These are phyloP conservation scores for Spodoptera picta DNA, from an alignment of 2,888 invertebrate species.

Conservation along the genomic window DNA sequence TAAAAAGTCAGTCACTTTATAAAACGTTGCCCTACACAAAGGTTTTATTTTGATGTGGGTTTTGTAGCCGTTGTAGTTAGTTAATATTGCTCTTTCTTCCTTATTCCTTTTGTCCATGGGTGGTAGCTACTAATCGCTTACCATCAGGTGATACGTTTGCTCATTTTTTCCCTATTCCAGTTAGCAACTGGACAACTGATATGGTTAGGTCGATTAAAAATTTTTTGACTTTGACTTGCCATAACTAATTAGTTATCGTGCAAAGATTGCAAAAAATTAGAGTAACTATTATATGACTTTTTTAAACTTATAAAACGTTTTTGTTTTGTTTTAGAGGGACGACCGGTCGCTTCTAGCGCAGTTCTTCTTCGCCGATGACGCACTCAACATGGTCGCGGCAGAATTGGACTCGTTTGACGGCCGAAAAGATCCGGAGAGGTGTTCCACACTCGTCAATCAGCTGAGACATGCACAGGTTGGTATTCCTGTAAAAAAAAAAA, in stretches of 20 bases:
- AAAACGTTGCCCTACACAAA: too few species aligned
- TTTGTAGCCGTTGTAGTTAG: too few species aligned
- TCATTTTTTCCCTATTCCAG: too few species aligned
- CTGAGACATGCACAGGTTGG: constrained; percentile 96
- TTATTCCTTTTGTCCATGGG: too few species aligned
- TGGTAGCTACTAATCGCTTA: not conserved
- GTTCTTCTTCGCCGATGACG: constrained; percentile 99
- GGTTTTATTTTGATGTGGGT: too few species aligned
- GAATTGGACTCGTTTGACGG: constrained; percentile 99
- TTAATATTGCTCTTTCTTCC: too few species aligned
- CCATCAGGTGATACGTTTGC: not conserved
- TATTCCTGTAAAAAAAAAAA: constrained; percentile 3
- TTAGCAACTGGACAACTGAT: too few species aligned
- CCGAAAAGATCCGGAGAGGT: constrained; percentile 98
- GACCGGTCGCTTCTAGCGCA: constrained; percentile 97
- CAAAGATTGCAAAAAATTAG: too few species aligned
- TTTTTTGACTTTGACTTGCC: too few species aligned
- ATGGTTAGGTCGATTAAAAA: not conserved
- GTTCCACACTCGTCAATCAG: constrained; percentile 98
- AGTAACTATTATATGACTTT: not conserved
- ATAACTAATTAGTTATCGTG: too few species aligned
- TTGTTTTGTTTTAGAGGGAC: constrained; percentile 92
- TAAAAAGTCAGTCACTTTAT: too few species aligned
- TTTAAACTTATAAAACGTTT: not conserved
- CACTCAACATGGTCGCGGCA: constrained; percentile 97